Base-by-base conservation (phyloP, 2,888 invertebrate species). In the Nudaria mundana region DNA sequence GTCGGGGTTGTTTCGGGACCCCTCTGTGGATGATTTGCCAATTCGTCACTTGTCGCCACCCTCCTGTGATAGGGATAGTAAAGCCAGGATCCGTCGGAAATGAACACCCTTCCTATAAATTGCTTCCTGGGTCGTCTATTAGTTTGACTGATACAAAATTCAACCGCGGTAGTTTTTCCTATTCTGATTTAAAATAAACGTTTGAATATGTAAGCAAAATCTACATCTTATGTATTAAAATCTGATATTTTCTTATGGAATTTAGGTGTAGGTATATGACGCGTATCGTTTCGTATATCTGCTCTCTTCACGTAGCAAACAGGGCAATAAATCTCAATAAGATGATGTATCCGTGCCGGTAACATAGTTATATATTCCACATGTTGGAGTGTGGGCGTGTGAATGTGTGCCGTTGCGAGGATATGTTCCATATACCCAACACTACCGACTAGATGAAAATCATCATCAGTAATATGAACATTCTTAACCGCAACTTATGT, bases 361-460 rank as follows among this genome's bases (percentile, higher is more conserved):
- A 37, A 34, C 26, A 25, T 30, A 25, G 48, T 48, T 40, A 56
- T n/a, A n/a, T 48, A 55, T 57, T 63, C 60, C 53, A 56, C 52
- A 18, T 15, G 64, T 66, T 70, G 59, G 40, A 44, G 66, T 56
- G 78, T 77, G 64, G 78, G 78, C 71, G 77, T 71, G 69, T 60
- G 70, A 66, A 63, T 57, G 52, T 56, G 48, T 53, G 50, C 40
- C 53, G 53, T 29, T 40, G 36, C 44, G 45, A 69, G 71, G 71
- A 71, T 67, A 68, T 69, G 55, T 34, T 56, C 62, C 70, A 66
- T 71, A 64, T 51, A 64, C 44, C 15, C 5, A 30, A 29, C 20
- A 30, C 25, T 22, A 25, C 33, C 25, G 18, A 40, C 13, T 30
- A 29, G 33, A 29, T 25, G n/a, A n/a, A n/a, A n/a, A n/a, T n/a